Conservation (phyloP, 2,113 vertebrate genomes). For the Theristicus caerulescens region DNA sequence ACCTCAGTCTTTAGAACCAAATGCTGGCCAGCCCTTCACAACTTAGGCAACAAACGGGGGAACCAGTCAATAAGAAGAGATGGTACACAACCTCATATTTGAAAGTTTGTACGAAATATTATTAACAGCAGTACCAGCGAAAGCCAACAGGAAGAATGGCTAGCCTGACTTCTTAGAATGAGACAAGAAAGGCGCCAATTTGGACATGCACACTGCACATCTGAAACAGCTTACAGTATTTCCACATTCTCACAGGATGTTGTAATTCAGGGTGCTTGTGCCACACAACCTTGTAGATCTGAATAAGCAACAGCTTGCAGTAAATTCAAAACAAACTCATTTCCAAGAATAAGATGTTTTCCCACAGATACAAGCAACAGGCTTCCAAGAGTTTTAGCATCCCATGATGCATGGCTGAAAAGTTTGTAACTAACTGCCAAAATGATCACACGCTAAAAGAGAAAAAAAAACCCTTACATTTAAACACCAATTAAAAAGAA, state of each 20-base stretch:
- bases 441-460: not conserved
- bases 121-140: not conserved
- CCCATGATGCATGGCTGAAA: not conserved
- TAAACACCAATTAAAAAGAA: not conserved
- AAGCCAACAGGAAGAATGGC: not conserved
- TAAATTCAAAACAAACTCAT: conserved; percentile 53
- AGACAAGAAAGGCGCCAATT: not conserved
- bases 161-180: not conserved
- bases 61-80: not conserved
- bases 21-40: not conserved
- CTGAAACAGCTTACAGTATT: conserved; percentile 19
- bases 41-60: not conserved
- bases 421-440: not conserved
- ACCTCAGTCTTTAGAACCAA: not conserved
- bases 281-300: conserved; percentile 44
- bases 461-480: not conserved
- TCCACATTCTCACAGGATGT: conserved; percentile 50
- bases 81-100: not conserved
- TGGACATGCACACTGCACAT: not conserved
- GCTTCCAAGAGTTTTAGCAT: conserved; percentile 18
- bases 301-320: conserved; percentile 60
- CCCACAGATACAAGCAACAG: conserved; percentile 28
- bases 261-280: conserved; percentile 18
- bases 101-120: not conserved
- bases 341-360: conserved; percentile 60